Evolutionary conservation across 2,888 invertebrate genomes (phyloP), one percentile per base, ranked within the genome.

Genomic region (Phortica magna): DNA sequence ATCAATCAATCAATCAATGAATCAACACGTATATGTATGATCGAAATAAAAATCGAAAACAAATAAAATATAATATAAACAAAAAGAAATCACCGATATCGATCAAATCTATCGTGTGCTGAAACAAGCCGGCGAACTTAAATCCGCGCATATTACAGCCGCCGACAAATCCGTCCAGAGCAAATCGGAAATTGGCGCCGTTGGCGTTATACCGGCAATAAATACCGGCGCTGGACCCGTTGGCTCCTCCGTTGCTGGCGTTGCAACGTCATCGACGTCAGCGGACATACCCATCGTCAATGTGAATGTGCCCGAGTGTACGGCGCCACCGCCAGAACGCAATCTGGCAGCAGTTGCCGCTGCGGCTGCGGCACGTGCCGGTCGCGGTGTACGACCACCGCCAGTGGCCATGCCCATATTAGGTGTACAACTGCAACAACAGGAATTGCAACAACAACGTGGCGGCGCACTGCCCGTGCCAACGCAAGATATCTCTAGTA

Each of bases 91-190:
- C 82, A 91, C 93, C 89, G 90, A 97, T 94, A 95, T 97, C 94
- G 97, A 98, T 94, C 95, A 96, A 93, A 97, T 96, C 93, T 98
- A 98, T 94, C 97, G 97, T 94, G 97, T 97, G 92, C 95, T 98
- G 94, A 97, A 97, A 94, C 96, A 97, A 93, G 97, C 97, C 91
- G 97, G 96, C 92, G 97, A 97, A 89, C 83, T 89, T 81, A 90
- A 90, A 94, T 96, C 97, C 94, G 95, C 94, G 94, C 91, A 91
- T 87, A 83, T 90, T 90, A 79, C 90, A 89, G 89, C 89, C 78
- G 87, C 84, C 84, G 91, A 91, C 83, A 91, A 90, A 84, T 84
- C 91, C 90, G 89, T 90, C 85, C 91, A 90, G 78, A 78, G 74
- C 79, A 87, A 87, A 80, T 41, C 78, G 81, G 88, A 87, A 43